These are phyloP conservation scores for Micrasema minimum DNA, from an alignment of 1,140 invertebrate species.

Conservation along the genomic window DNA sequence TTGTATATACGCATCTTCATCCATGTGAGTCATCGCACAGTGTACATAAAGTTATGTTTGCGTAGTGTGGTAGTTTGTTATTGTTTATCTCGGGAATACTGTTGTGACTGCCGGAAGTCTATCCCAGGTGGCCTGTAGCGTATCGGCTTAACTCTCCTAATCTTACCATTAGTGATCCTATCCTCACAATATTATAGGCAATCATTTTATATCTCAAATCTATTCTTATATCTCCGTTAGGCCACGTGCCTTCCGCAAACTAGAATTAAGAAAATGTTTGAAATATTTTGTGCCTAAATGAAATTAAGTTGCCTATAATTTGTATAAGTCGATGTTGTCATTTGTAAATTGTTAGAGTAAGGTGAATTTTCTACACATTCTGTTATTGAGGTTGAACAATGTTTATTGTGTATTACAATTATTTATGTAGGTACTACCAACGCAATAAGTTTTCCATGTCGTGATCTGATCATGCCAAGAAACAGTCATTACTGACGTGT, in stretches of 20 bases:
- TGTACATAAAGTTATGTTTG: constrained; percentile 49
- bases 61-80: constrained; percentile 23
- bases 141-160: neutral
- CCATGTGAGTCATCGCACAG: constrained; percentile 37
- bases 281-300: constrained; percentile 45
- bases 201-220: neutral
- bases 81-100: constrained; percentile 10
- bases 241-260: constrained; percentile 5
- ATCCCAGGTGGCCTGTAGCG: neutral
- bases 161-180: too few species aligned
- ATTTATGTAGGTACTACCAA: too few species aligned
- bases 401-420: neutral
- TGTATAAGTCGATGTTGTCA: constrained; percentile 38
- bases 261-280: constrained; percentile 32
- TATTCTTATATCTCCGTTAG: constrained; percentile 8
- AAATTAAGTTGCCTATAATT: constrained; percentile 47
- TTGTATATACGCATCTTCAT: constrained; percentile 28
- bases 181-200: constrained; percentile 22
- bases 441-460: too few species aligned
- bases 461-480: too few species aligned
- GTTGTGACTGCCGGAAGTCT: constrained; percentile 4
- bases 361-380: constrained; percentile 35
- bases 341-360: constrained; percentile 31
- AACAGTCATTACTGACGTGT: too few species aligned
- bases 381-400: constrained; percentile 23